Evolutionary conservation across 2,113 vertebrate species (phyloP).

Genomic region (Ictalurus punctatus): DNA sequence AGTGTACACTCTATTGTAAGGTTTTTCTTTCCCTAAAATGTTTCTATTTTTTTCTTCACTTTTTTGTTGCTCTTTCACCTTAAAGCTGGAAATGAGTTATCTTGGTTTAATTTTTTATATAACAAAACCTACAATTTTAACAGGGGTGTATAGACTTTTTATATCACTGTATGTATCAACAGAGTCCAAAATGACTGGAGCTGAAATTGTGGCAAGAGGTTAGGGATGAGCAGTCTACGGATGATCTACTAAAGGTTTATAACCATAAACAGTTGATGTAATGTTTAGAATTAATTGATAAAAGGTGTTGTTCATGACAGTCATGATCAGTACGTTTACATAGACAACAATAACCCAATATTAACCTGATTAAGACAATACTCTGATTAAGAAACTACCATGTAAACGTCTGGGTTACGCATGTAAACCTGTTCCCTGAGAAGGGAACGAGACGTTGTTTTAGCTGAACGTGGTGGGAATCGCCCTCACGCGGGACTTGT

Average conservation of each 20-base stretch:
- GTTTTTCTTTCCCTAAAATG: neutral
- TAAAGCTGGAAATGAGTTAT: neutral
- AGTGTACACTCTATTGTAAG: neutral
- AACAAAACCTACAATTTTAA: neutral
- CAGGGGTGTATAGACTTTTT: neutral
- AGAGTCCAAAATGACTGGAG: neutral
- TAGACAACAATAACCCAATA: too few relatives aligned
- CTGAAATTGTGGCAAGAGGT: neutral
- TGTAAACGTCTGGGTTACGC: too few relatives aligned
- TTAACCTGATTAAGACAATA: too few relatives aligned
- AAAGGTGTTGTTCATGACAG: too few relatives aligned
- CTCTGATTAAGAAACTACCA: too few relatives aligned
- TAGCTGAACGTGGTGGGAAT: too few relatives aligned
- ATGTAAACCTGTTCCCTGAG: too few relatives aligned
- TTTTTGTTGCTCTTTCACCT: neutral
- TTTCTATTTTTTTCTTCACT: neutral
- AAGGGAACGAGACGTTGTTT: too few relatives aligned
- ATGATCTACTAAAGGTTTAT: neutral
- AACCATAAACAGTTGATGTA: neutral
- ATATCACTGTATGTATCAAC: neutral
- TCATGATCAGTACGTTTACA: too few relatives aligned
- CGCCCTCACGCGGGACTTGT: too few relatives aligned
- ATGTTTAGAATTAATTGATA: neutral
- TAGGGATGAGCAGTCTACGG: neutral
- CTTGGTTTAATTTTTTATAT: neutral